phyloP scores from a whole-genome alignment of 2,113 vertebrate genomes.

The Platichthys stellatus region DNA sequence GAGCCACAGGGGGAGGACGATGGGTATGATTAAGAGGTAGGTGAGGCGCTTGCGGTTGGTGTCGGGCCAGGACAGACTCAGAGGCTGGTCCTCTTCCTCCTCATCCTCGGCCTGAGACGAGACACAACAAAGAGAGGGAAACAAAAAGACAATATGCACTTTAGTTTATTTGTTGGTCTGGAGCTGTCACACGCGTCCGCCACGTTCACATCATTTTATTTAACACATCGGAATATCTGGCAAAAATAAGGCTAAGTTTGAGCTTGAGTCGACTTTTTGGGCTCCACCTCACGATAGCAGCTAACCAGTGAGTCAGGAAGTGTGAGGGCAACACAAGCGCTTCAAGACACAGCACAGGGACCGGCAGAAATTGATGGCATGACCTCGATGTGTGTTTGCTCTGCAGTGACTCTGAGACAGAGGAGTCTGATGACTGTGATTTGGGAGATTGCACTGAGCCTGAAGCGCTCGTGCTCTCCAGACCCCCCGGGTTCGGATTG shows the following conservation, averaged over 20 bases:
- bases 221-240: too few relatives aligned
- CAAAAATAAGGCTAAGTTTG: neutral
- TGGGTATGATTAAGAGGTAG: conserved; percentile 89
- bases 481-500: conserved; percentile 49
- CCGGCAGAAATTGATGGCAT: conserved; percentile 31
- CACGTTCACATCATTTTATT: too few relatives aligned
- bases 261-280: too few relatives aligned
- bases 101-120: conserved; percentile 82
- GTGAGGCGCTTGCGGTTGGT: conserved; percentile 86
- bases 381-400: conserved; percentile 26
- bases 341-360: conserved; percentile 9
- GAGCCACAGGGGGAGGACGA: conserved; percentile 90
- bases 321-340: neutral
- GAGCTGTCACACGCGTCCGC: too few relatives aligned
- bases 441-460: conserved; percentile 51
- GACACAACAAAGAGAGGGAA: neutral
- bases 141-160: neutral
- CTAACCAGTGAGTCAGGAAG: conserved; percentile 16
- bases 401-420: conserved; percentile 16
- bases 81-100: conserved; percentile 89
- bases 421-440: conserved; percentile 54
- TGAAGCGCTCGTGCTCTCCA: conserved; percentile 45
- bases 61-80: conserved; percentile 91
- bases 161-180: too few relatives aligned
- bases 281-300: conserved; percentile 24